Evolutionary conservation across 1,140 invertebrate species (phyloP), one percentile per base, ranked within the genome.

Genomic region (Lanistes nyassanus): DNA sequence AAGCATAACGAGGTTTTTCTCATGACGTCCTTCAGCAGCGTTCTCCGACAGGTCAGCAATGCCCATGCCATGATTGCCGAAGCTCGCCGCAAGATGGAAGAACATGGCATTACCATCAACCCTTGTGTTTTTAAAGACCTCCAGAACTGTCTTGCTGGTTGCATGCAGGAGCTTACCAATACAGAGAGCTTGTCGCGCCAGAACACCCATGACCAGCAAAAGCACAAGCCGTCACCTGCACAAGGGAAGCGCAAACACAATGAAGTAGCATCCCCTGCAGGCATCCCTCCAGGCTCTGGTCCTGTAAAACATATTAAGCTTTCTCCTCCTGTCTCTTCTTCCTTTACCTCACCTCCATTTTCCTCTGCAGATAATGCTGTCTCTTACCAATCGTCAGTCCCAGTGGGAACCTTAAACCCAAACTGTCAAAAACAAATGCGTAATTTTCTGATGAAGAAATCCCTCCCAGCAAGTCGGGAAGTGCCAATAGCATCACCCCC

Each of bases 41-140:
- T 74, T 29, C 64, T 77, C 51, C 56, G 76, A 31, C 72, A 77
- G 37, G 72, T 73, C n/a, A 70, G 71, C 37, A 58, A 67, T 29
- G 26, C 74, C 2, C 76, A 77, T 23, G 9, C 29, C 3, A 34
- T 73, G 29, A 11, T 74, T 16, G 67, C n/a, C 13, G 72, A 74
- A 42, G 39, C 76, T 67, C 62, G 36, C 23, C 21, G 19, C n/a
- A 77, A 74, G 51, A 73, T 74, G 31, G 53, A 69, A n/a, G 67
- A 77, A 16, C 21, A 55, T 23, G 36, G 55, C 21, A 60, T 36
- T 21, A 37, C 55, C 26, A 26, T 72, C 4, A 37, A 60, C 21
- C 19, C 7, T 23, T 37, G 31, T 26, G 42, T 72, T 56, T 56
- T 60, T n/a, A 62, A 13, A 4, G 36, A 72, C 55, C 26, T 72